Evolutionary conservation across 1,140 invertebrate genomes (phyloP), one percentile per base, ranked within the genome.

Genomic region (Oncopodura yosiiana): DNA sequence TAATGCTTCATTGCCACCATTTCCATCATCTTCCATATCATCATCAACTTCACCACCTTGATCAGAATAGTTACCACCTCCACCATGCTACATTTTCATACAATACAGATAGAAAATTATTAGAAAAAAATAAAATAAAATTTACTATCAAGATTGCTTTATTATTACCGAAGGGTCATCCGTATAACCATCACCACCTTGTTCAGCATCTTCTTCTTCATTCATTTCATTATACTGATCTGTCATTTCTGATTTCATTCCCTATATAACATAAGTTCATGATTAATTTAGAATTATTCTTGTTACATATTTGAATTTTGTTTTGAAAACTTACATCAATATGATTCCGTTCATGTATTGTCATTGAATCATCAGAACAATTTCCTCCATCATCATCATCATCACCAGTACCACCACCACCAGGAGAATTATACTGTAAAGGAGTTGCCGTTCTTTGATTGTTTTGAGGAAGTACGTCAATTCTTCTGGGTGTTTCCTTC

Each of bases 401-500:
- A 11, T 51, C 54, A 12, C 50, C 57, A 21, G 52, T 45, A 29
- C 51, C 57, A 26, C 50, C 57, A 34, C 53, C 50, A 18, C 49
- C 59, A 12, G 24, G 37, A 12, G 43, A 50, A 19, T 26, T 12
- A 29, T 46, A 49, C n/a, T 32, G 43, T 27, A 32, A 54, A 16
- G 43, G 54, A 36, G 34, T 11, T 19, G 3, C 14, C 11, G 5
- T 38, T 3, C 19, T 30, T 36, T 3, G 11, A 48, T 3, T 12
- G 26, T 27, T 32, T 9, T 9, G 26, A 21, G 29, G 34, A 9
- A 56, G 56, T 26, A 58, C 53, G 41, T 56, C 57, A 23, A 59
- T 59, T 16, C 57, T 23, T 0, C 61, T 24, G 4, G 62, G 62
- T 2, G 58, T 64, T 39, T 64, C 62, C 53, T 64, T 64, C 56